Evolutionary conservation across 2,797 vertebrate species (phyloP), one percentile per base, ranked within the genome.

Genomic region (Meriones psammophilus): DNA sequence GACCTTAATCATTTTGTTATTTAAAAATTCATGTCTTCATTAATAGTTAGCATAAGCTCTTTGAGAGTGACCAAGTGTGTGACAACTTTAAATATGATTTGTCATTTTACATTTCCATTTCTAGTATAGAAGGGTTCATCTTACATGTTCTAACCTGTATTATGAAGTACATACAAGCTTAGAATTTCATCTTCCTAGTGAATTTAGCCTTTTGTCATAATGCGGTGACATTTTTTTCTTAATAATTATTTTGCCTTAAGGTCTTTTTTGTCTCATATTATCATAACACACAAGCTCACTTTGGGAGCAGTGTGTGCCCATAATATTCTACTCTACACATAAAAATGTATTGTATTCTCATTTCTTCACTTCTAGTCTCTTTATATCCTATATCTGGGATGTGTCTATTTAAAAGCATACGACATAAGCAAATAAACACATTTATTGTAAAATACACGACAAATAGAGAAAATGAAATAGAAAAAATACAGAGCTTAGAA

Each of bases 1-100:
- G 42, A 87, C 30, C 10, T 91, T 91, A 85, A 58, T 76, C 60
- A 92, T 88, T 94, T 89, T 96, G 54, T 77, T 79, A 73, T 69
- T 71, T 60, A 88, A 58, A 89, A 84, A 30, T 78, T 92, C n/a
- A 78, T 88, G 68, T 85, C n/a, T 62, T 87, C 77, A 88, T 73
- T 96, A 94, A 69, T 79, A 85, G 54, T 66, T 96, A 90, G 60
- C 88, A 42, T 24, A 33, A 77, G 66, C 81, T 36, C 69, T 95
- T 79, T 85, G 42, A 69, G 15, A 94, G 71, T 87, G 91, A 74
- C 60, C 62, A 83, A 84, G 46, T 1, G 1, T 84, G 14, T 78
- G 54, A 83, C 64, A 88, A 56, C 22, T 89, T 56, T 54, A 60
- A 20, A 39, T 46, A 56, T 30, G 8, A 54, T 50, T 20, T n/a